Percentiles rank a stretch among this genome's conserved stretches.
These are phyloP conservation scores for Bombus polaris DNA, from an alignment of 1,140 invertebrate genomes.

Conservation along the genomic window DNA sequence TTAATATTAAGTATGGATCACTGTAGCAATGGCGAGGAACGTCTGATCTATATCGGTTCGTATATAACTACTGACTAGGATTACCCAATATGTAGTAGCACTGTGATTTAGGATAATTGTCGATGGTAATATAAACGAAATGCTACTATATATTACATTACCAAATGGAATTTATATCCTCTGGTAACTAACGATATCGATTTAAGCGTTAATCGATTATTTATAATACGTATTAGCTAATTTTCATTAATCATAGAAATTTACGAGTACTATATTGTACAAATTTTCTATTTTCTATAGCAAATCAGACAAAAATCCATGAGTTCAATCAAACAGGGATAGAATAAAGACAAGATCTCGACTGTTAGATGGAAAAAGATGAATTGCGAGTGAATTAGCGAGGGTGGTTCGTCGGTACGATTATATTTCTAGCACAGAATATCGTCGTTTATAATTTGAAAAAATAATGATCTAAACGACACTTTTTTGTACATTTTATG, in stretches of 20 bases:
- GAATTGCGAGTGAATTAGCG: too few species aligned
- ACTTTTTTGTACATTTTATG: too few species aligned
- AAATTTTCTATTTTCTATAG: background rate
- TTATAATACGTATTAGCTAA: background rate
- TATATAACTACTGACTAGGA: slow-evolving; percentile 21
- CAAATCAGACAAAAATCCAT: too few species aligned
- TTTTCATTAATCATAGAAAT: background rate
- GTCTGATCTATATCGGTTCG: slow-evolving; percentile 35
- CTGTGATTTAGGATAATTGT: background rate
- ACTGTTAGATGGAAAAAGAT: too few species aligned
- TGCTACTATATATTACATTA: background rate
- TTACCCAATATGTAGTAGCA: background rate
- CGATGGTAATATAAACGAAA: slow-evolving; percentile 5
- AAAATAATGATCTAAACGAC: too few species aligned
- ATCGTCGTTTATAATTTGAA: too few species aligned
- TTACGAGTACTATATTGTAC: background rate
- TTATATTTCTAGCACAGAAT: too few species aligned
- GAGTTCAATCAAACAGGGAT: too few species aligned
- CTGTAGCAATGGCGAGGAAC: background rate
- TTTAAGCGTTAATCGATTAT: background rate
- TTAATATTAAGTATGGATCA: slow-evolving; percentile 35
- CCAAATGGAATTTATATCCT: background rate
- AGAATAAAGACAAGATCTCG: too few species aligned
- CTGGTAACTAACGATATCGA: background rate
- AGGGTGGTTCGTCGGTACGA: too few species aligned